phyloP scores from a whole-genome alignment of 2,113 vertebrate genomes.

The Rhabdornis inornatus region DNA sequence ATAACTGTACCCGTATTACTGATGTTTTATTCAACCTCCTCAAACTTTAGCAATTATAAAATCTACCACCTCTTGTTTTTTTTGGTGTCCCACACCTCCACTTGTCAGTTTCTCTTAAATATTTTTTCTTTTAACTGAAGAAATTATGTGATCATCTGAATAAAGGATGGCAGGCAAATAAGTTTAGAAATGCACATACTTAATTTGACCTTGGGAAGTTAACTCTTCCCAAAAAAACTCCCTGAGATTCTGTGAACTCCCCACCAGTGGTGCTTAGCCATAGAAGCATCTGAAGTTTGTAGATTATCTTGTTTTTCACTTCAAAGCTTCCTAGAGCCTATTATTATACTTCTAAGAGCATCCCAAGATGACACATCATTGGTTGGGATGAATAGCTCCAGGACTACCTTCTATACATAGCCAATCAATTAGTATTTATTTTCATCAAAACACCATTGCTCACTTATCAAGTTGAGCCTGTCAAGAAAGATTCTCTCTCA shows the following conservation, averaged over 20 bases:
- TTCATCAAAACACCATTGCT: background rate
- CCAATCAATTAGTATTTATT: background rate
- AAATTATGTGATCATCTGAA: background rate
- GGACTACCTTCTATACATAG: background rate
- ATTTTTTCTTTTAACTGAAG: background rate
- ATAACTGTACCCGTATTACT: background rate
- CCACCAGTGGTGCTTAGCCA: background rate
- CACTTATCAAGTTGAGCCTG: background rate
- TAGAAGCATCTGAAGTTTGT: background rate
- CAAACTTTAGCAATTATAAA: background rate
- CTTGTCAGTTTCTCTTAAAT: background rate
- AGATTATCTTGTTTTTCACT: background rate
- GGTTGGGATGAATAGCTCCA: background rate
- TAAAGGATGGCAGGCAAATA: background rate
- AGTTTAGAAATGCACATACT: background rate
- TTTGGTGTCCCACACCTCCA: background rate
- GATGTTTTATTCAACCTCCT: background rate
- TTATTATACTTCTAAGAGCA: background rate
- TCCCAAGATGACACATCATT: background rate
- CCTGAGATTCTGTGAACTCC: background rate
- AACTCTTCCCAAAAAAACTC: accelerated
- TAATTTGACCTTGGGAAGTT: background rate
- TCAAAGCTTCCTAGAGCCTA: background rate
- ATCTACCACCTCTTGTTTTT: background rate
- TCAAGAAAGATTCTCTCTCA: background rate